A percentile compares a stretch with the other conserved stretches of the same genome.
phyloP scores from a whole-genome alignment of 2,113 vertebrate genomes.

The Gymnarchus niloticus region DNA sequence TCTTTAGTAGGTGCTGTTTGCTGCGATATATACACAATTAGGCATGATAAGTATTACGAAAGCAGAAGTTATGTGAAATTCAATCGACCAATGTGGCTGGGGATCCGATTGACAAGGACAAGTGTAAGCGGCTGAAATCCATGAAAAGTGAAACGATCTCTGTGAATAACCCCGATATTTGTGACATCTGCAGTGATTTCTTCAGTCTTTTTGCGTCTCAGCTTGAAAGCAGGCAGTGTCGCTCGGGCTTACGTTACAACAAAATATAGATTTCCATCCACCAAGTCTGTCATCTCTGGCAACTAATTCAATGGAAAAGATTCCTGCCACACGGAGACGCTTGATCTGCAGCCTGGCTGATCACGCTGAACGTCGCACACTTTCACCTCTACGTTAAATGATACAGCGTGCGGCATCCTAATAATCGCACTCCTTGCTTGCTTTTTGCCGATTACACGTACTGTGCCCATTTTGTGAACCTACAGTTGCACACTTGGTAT shows the following conservation, averaged over 20 bases:
- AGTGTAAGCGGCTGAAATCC: too few species aligned
- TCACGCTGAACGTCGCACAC: neutral
- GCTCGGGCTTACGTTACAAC: conserved; percentile 52
- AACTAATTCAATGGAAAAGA: conserved; percentile 48
- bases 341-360: neutral
- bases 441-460: conserved; percentile 49
- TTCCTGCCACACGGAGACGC: neutral
- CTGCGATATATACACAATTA: too few species aligned
- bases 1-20: too few species aligned
- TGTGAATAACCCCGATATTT: conserved; percentile 34
- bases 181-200: conserved; percentile 33
- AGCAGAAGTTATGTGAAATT: too few species aligned
- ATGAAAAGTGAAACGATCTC: conserved; percentile 42
- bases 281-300: conserved; percentile 48
- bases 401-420: conserved; percentile 39
- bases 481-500: conserved; percentile 61
- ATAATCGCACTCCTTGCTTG: conserved; percentile 59
- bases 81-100: too few species aligned
- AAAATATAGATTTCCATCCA: conserved; percentile 32
- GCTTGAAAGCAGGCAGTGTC: conserved; percentile 31
- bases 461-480: conserved; percentile 64
- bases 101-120: too few species aligned
- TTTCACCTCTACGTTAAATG: too few species aligned
- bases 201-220: neutral
- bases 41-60: too few species aligned